Base-by-base conservation (phyloP, 2,113 vertebrate genomes). In the Lamprotornis superbus region DNA sequence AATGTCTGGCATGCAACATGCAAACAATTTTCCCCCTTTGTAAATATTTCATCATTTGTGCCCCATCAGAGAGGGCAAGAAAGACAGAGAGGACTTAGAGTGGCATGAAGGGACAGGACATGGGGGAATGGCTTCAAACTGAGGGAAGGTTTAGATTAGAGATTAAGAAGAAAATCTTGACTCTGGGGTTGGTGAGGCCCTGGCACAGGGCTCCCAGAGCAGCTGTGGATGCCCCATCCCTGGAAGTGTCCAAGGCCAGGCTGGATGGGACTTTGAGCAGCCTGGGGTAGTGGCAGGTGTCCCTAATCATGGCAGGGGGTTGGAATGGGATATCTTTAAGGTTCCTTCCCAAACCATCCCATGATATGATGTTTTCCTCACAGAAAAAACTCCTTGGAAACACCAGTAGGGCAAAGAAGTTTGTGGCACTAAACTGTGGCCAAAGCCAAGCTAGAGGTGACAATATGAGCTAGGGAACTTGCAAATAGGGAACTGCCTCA, bases 331-430 rank as follows among this genome's bases (percentile, higher is more conserved):
- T 30, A 14, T 21, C 19, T 52, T n/a, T 28, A 27, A 57, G 22
- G 44, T 33, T 7, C 27, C 13, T 81, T 59, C 37, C 22, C 60
- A 82, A 82, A 37, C 19, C 27, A 52, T 24, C n/a, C 27, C 60
- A 39, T 52, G 23, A 28, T 2, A 4, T 1, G 18, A 15, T 46
- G 33, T 21, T n/a, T n/a, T 52, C 42, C n/a, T 73, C 35, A 25
- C 24, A 23, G 4, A 65, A 10, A 22, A 75, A 69, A 35, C 11
- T 33, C 33, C 21, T 15, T 24, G 55, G 39, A 55, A 89, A 61
- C 2, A 3, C 6, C 2, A 1, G 21, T 0, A 33, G 21, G 31
- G 76, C 5, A 21, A 59, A 46, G 49, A 44, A 6, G 15, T 18
- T 83, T 15, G 1, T 39, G 68, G 37, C 47, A 44, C 37, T 14